Conservation (phyloP, 2,888 invertebrate species). For the Cylindroiulus punctatus region DNA sequence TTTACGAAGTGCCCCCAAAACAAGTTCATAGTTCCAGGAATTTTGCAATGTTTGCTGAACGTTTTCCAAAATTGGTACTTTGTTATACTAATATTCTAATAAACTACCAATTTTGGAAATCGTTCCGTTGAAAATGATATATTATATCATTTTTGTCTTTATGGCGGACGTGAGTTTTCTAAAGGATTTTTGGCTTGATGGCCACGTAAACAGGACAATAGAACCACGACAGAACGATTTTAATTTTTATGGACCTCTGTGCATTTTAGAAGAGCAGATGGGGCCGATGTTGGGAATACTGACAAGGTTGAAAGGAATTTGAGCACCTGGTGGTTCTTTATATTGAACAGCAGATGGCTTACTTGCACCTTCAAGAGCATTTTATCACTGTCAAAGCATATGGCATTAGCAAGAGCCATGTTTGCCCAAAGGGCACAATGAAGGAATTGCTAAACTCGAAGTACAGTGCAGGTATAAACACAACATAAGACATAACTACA, state of each 20-base stretch:
- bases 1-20: no score
- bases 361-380: slow-evolving; percentile 16
- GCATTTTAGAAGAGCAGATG: neutral
- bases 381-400: slow-evolving; percentile 15
- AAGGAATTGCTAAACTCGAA: neutral
- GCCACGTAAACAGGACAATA: neutral
- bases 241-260: neutral
- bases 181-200: neutral
- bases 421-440: neutral
- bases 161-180: no score
- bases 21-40: no score
- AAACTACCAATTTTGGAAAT: no score
- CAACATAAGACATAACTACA: neutral
- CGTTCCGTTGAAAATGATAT: no score
- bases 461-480: neutral
- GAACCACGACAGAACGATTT: neutral
- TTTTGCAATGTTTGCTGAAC: no score
- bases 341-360: neutral
- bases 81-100: no score
- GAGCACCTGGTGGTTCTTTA: neutral
- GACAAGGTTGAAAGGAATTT: neutral
- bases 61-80: no score
- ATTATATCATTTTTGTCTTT: no score
- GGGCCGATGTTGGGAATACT: neutral
- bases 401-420: neutral